Evolutionary conservation across 92 coral and sea anemone species (phyloP).

Genomic region (Chrysogorgia sp.): DNA sequence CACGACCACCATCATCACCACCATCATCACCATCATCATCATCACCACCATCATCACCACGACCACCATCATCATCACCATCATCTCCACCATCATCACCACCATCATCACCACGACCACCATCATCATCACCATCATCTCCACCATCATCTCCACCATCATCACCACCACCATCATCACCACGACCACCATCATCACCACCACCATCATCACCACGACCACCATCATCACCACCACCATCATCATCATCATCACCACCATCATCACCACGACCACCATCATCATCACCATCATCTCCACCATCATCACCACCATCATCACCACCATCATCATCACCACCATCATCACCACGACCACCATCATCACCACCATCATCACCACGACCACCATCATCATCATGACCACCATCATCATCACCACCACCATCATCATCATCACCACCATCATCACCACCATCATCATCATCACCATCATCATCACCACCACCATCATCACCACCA

Average conservation of each 20-base stretch:
- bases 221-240: background rate
- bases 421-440: background rate
- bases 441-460: background rate
- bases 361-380: background rate
- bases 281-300: background rate
- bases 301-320: background rate
- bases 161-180: background rate
- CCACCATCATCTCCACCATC: too few relatives aligned
- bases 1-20: slow-evolving; percentile 3
- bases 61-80: slow-evolving; percentile 1
- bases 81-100: background rate
- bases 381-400: background rate
- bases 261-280: background rate
- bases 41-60: background rate
- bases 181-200: slow-evolving; percentile 3
- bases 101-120: background rate
- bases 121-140: slow-evolving; percentile 1
- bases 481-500: slow-evolving; percentile 2
- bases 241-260: background rate
- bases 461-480: background rate
- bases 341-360: background rate
- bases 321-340: background rate
- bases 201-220: background rate
- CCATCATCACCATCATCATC: background rate
- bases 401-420: background rate